Conservation (phyloP, 2,888 invertebrate species). For the Drosophila lacicola region DNA sequence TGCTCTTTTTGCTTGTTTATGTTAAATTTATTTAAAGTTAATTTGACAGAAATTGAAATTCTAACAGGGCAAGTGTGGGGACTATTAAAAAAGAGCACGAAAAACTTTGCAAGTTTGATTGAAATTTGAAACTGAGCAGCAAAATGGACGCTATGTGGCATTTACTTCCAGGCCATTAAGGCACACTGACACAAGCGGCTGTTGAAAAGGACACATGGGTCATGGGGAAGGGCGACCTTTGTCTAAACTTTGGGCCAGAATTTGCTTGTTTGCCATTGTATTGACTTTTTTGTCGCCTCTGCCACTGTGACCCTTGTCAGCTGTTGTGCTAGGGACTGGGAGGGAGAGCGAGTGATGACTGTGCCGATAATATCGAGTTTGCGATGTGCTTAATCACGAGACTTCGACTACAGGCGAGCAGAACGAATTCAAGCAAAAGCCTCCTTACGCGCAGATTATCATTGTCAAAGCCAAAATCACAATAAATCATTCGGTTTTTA, state of each 20-base stretch:
- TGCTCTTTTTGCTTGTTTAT: conserved; percentile 21
- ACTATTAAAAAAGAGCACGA: conserved; percentile 4
- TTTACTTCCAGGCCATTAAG: conserved; percentile 61
- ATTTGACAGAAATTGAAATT: conserved; percentile 46
- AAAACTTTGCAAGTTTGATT: conserved; percentile 45
- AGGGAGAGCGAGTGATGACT: conserved; percentile 24
- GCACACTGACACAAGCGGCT: conserved; percentile 49
- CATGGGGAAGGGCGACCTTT: conserved; percentile 30
- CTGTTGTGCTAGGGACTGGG: conserved; percentile 1
- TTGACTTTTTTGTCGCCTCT: conserved; percentile 55
- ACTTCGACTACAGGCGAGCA: conserved; percentile 22
- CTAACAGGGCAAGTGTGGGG: neutral
- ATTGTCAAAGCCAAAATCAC: conserved; percentile 56
- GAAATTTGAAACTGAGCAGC: conserved; percentile 38
- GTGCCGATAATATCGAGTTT: conserved; percentile 57
- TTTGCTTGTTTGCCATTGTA: conserved; percentile 45
- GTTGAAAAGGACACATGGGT: neutral
- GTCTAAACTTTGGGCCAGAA: conserved; percentile 47
- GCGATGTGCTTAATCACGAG: conserved; percentile 44
- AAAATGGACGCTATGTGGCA: conserved; percentile 38
- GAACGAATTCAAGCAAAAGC: conserved; percentile 34
- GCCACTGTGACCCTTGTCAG: conserved; percentile 61
- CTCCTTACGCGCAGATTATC: conserved; percentile 53
- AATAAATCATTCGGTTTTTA: conserved; percentile 64
- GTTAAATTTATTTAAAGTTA: conserved; percentile 41